Evolutionary conservation across 2,797 vertebrate genomes (phyloP).

Genomic region (Melanogrammus aeglefinus): DNA sequence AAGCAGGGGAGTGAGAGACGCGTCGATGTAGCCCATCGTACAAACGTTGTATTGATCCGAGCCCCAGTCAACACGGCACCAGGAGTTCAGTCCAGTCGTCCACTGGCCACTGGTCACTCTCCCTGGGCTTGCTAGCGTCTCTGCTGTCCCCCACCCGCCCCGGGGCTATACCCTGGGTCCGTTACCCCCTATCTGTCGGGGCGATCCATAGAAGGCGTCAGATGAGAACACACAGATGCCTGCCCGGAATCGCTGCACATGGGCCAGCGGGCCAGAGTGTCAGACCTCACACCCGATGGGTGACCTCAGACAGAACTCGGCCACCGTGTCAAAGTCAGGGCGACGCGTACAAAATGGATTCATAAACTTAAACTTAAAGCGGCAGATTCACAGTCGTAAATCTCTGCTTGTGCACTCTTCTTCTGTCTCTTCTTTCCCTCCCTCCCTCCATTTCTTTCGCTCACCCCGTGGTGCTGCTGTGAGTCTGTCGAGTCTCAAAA

Average conservation of each 20-base stretch:
- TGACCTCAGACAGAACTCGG: constrained; percentile 28
- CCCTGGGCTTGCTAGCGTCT: constrained; percentile 31
- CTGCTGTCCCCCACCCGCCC: not conserved
- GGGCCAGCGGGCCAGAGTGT: not conserved
- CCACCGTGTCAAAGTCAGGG: constrained; percentile 35
- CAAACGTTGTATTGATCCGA: constrained; percentile 64
- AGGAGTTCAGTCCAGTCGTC: constrained; percentile 33
- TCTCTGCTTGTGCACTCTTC: constrained; percentile 40
- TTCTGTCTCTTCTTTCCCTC: constrained; percentile 15
- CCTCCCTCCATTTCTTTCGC: constrained; percentile 12
- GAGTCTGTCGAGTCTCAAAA: constrained; percentile 54
- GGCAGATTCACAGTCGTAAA: constrained; percentile 54
- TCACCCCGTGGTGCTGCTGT: constrained; percentile 17
- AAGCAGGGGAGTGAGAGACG: constrained; percentile 25
- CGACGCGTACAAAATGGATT: constrained; percentile 63
- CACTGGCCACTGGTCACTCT: constrained; percentile 48
- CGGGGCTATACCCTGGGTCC: too few species aligned
- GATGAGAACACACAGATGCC: constrained; percentile 29
- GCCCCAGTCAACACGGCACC: constrained; percentile 58
- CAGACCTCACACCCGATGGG: constrained; percentile 11
- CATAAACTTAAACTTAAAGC: constrained; percentile 55
- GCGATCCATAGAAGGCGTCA: constrained; percentile 35
- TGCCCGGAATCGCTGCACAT: constrained; percentile 17
- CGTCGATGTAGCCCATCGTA: constrained; percentile 50
- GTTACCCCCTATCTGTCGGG: constrained; percentile 10